Base-by-base conservation (phyloP, 2,888 invertebrate species). In the Tromatobia lineatoria region DNA sequence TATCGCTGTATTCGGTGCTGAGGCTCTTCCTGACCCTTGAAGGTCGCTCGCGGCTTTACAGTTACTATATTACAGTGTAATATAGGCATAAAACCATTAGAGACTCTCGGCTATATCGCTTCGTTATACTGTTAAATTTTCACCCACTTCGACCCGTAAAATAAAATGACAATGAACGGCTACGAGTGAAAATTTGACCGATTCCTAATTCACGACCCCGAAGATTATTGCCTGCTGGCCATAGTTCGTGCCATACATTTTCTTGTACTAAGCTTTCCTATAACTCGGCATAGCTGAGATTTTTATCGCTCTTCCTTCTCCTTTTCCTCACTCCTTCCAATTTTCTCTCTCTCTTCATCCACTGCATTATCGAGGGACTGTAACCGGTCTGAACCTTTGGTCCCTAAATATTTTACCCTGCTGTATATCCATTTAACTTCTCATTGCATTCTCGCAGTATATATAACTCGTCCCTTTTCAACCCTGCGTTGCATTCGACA, bases 61-160 rank as follows among this genome's bases (percentile, higher is more conserved):
- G 66, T 82, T 79, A 85, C 73, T 57, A 66, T 79, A 85, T 67
- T 57, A 66, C 75, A 76, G 74, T 80, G 85, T 88, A 87, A 90
- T 90, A 91, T 89, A 90, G 34, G 42, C 88, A 89, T 90, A 90
- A 91, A 91, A 54, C 88, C 88, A 89, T 90, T 90, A 89, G 87
- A 86, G 79, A 54, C 70, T 79, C n/a, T 25, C 59, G 18, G 66
- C 57, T 57, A 82, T 61, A 59, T 78, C 67, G 73, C 66, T 82
- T 77, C 71, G 70, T 82, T 67, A 29, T 47, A 52, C 50, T 42
- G 52, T 52, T 52, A 7, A 34, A 7, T 3, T 47, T 29, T 7
- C 52, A 29, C 15, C 52, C 20, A 11, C 7, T 3, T 23, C 25
- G 0, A 6, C 57, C 57, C 59, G 15, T 57, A 29, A 25, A n/a